Evolutionary conservation across 2,797 vertebrate genomes (phyloP).

Genomic region (Lateolabrax maculatus): DNA sequence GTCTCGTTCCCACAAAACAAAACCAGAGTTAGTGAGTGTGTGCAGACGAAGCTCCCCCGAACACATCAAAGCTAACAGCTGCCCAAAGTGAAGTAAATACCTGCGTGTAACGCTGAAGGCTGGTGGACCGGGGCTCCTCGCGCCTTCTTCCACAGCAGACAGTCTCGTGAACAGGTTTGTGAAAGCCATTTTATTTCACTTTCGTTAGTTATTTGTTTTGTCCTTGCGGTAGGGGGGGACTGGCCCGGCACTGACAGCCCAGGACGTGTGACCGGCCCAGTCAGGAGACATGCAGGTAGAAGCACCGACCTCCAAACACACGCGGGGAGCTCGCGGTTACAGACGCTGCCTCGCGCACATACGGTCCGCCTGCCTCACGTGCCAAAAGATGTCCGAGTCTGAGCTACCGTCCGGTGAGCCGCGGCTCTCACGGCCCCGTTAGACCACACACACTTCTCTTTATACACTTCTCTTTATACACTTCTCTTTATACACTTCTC

Average conservation of each 20-base stretch:
- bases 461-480: no score
- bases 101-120: neutral
- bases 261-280: neutral
- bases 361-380: neutral
- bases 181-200: constrained; percentile 59
- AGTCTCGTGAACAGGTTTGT: constrained; percentile 64
- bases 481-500: no score
- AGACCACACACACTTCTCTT: no score
- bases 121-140: neutral
- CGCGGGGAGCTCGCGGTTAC: neutral
- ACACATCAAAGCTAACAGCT: neutral
- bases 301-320: neutral
- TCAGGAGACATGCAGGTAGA: neutral
- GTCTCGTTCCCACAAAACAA: constrained; percentile 35
- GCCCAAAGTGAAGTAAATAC: constrained; percentile 37
- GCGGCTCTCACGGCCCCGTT: neutral
- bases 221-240: neutral
- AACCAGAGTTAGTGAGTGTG: no score
- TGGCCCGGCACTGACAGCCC: accelerated
- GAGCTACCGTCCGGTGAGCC: neutral
- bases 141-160: constrained; percentile 7
- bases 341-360: neutral
- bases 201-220: neutral
- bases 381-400: neutral
- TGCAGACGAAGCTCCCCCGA: accelerated